These are phyloP conservation scores for Adelognathus sp. DNA, from an alignment of 2,888 invertebrate species.

Conservation along the genomic window DNA sequence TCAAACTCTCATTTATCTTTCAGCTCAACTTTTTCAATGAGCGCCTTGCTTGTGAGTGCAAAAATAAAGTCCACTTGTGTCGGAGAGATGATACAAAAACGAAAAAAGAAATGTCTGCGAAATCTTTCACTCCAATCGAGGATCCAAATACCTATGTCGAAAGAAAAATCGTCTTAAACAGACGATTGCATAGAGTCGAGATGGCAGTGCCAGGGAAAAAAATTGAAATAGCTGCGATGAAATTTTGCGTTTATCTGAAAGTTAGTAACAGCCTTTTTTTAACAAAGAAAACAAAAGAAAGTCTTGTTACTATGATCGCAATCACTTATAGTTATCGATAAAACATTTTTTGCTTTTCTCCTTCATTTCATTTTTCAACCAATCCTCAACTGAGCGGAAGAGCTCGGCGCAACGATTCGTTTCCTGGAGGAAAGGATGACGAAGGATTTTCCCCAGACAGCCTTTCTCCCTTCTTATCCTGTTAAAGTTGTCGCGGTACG, in stretches of 20 bases:
- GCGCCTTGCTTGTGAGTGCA: background rate
- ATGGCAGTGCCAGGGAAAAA: no score
- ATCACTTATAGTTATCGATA: background rate
- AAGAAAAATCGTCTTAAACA: background rate
- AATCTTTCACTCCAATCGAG: background rate
- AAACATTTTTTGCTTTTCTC: background rate
- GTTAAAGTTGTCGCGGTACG: slow-evolving; percentile 33
- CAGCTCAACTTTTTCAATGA: slow-evolving; percentile 3
- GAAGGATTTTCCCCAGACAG: slow-evolving; percentile 27
- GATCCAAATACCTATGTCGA: background rate
- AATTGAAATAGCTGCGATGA: background rate
- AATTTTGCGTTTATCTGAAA: no score
- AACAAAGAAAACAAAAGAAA: background rate
- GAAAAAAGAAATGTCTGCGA: background rate
- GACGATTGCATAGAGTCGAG: background rate
- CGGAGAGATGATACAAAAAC: no score
- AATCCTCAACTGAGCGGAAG: background rate
- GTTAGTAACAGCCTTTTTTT: no score
- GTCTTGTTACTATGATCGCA: background rate
- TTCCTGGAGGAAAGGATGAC: slow-evolving; percentile 17
- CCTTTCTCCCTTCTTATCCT: slow-evolving; percentile 36
- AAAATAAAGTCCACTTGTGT: no score
- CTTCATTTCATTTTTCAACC: background rate
- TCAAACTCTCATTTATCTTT: slow-evolving; percentile 25
- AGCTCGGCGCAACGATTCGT: background rate